Conservation (phyloP, 2,888 invertebrate genomes). For the Agriopis marginaria region DNA sequence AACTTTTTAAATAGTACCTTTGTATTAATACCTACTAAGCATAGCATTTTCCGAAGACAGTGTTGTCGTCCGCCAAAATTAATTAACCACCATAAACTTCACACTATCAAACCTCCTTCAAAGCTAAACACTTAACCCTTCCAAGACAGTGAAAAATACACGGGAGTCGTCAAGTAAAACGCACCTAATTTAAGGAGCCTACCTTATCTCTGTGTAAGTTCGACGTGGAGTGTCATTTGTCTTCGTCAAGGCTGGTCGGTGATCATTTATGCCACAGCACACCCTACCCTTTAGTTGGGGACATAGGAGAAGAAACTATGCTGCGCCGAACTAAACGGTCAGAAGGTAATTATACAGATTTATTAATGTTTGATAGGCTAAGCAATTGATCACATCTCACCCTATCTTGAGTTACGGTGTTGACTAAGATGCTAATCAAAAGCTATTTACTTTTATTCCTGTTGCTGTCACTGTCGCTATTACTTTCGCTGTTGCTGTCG, state of each 20-base stretch:
- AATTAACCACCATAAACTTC: constrained; percentile 36
- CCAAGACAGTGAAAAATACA: constrained; percentile 78
- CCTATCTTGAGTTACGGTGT: no score
- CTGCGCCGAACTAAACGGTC: constrained; percentile 27
- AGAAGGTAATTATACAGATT: no score
- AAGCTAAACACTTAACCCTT: constrained; percentile 59
- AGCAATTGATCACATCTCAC: no score
- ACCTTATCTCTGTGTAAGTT: constrained; percentile 85
- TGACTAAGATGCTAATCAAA: no score
- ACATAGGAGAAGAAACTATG: constrained; percentile 52
- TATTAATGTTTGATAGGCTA: no score
- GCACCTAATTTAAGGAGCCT: constrained; percentile 84
- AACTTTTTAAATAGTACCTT: no score
- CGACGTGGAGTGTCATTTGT: constrained; percentile 84
- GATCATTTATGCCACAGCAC: constrained; percentile 87
- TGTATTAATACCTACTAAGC: no score
- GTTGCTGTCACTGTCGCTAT: no score
- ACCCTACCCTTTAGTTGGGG: constrained; percentile 80
- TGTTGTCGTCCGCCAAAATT: constrained; percentile 17
- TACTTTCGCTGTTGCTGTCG: no score
- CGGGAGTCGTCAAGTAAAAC: constrained; percentile 74
- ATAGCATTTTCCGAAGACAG: no score
- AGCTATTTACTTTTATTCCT: no score
- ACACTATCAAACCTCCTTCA: constrained; percentile 46
- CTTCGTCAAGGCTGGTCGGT: constrained; percentile 85